These are phyloP conservation scores for Orthochromis malagaraziensis DNA, from an alignment of 2,113 vertebrate genomes.

Conservation along the genomic window DNA sequence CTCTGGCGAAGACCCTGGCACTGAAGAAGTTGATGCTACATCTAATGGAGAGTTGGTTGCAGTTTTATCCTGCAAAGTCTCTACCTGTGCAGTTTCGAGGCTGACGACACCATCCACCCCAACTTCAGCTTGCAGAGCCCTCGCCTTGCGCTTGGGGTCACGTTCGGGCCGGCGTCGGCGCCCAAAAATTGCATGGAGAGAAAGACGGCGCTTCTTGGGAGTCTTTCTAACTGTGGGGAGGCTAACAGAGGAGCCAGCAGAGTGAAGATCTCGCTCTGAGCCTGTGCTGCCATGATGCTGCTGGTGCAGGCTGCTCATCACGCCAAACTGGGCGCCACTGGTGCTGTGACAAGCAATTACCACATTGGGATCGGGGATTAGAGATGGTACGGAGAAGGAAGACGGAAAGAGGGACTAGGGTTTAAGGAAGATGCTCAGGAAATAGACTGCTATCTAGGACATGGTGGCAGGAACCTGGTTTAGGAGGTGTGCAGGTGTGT, in stretches of 20 bases:
- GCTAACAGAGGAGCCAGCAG: constrained; percentile 88
- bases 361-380: neutral
- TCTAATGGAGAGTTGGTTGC: constrained; percentile 54
- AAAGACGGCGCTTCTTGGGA: constrained; percentile 91
- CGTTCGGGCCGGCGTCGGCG: constrained; percentile 72
- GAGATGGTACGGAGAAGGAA: neutral
- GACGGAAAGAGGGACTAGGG: neutral
- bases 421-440: constrained; percentile 7
- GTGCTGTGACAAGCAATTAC: neutral
- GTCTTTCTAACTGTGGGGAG: constrained; percentile 91
- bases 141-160: constrained; percentile 83
- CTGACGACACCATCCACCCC: constrained; percentile 81
- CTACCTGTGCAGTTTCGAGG: constrained; percentile 85
- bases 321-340: constrained; percentile 15
- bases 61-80: constrained; percentile 68
- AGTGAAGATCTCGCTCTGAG: constrained; percentile 93
- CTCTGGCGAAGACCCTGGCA: constrained; percentile 62
- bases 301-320: constrained; percentile 83
- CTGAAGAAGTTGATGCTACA: constrained; percentile 55
- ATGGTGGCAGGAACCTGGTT: constrained; percentile 11
- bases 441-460: constrained; percentile 41
- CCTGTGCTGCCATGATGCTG: constrained; percentile 78
- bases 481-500: neutral
- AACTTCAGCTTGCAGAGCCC: constrained; percentile 58
- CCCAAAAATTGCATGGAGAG: constrained; percentile 85